These are phyloP conservation scores for Pseudococcus viburni DNA, from an alignment of 2,888 invertebrate species.

Conservation along the genomic window DNA sequence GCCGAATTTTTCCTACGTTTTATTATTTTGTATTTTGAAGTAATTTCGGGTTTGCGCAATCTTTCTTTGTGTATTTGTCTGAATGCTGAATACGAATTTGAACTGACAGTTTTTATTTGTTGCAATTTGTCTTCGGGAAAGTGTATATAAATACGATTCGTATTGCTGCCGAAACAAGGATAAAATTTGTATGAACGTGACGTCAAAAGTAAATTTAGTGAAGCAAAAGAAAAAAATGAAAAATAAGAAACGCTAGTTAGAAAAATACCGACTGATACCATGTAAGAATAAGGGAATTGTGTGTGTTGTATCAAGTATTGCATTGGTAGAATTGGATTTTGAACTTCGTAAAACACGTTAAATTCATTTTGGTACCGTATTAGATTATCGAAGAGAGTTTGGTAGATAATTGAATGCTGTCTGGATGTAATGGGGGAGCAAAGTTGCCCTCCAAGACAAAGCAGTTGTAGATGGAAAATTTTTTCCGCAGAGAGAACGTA, in stretches of 20 bases:
- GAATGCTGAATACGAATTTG: neutral
- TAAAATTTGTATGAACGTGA: slow-evolving; percentile 7
- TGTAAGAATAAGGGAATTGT: slow-evolving; percentile 13
- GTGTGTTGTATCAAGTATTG: slow-evolving; percentile 18
- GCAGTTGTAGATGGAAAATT: neutral
- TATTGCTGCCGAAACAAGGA: slow-evolving; percentile 14
- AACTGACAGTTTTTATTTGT: slow-evolving; percentile 14
- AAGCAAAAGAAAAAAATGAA: slow-evolving; percentile 14
- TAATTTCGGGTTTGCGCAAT: neutral
- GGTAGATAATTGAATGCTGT: slow-evolving; percentile 24
- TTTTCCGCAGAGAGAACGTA: neutral
- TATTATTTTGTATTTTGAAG: neutral
- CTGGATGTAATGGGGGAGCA: neutral
- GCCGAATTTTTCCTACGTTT: neutral
- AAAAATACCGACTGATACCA: slow-evolving; percentile 20
- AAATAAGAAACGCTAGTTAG: slow-evolving; percentile 12
- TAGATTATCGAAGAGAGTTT: slow-evolving; percentile 32
- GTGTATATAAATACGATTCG: slow-evolving; percentile 1
- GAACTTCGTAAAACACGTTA: slow-evolving; percentile 4
- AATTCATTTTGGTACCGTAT: slow-evolving; percentile 23
- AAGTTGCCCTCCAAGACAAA: slow-evolving; percentile 20
- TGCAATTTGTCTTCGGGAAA: neutral
- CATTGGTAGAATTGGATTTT: slow-evolving; percentile 2
- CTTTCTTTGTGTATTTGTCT: slow-evolving; percentile 14
- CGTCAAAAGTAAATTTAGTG: slow-evolving; percentile 14